Percentiles rank a stretch among this genome's conserved stretches.
These are phyloP conservation scores for Zenarchopterus dispar DNA, from an alignment of 2,797 vertebrate species.

Conservation along the genomic window DNA sequence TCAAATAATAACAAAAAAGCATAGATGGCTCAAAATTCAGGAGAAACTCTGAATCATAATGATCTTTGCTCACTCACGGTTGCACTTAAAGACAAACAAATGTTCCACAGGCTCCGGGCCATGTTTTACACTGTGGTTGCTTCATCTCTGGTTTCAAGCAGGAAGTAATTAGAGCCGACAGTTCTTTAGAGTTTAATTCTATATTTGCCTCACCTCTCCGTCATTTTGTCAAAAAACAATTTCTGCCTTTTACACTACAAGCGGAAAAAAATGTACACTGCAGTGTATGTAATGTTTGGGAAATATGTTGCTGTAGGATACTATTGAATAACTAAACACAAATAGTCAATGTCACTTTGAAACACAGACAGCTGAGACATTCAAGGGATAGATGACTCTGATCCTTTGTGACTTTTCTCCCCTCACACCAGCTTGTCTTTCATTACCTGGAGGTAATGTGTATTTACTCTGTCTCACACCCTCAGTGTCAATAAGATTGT, in stretches of 20 bases:
- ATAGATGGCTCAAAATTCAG: constrained; percentile 20
- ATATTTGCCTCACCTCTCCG: constrained; percentile 67
- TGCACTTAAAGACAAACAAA: constrained; percentile 41
- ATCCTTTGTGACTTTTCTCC: constrained; percentile 31
- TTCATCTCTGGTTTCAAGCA: constrained; percentile 69
- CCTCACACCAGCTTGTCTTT: constrained; percentile 35
- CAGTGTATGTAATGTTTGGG: constrained; percentile 35
- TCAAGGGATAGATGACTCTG: constrained; percentile 38
- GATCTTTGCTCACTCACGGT: constrained; percentile 28
- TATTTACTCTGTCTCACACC: constrained; percentile 18
- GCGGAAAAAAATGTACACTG: constrained; percentile 45
- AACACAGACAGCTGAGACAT: constrained; percentile 54
- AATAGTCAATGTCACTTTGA: constrained; percentile 66
- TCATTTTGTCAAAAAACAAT: constrained; percentile 75
- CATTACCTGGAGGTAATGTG: constrained; percentile 29
- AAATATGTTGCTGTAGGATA: constrained; percentile 27
- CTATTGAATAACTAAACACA: constrained; percentile 45
- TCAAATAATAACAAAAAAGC: constrained; percentile 23
- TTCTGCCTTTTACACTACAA: constrained; percentile 64
- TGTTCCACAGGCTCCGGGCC: constrained; percentile 29
- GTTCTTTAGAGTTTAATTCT: constrained; percentile 74
- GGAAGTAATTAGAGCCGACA: constrained; percentile 76
- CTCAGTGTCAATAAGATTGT: constrained; percentile 9
- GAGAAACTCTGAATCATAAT: constrained; percentile 24
- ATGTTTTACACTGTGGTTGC: constrained; percentile 40